Evolutionary conservation across 2,113 vertebrate genomes (phyloP), one percentile per base, ranked within the genome.

Genomic region (Chiloscyllium plagiosum): DNA sequence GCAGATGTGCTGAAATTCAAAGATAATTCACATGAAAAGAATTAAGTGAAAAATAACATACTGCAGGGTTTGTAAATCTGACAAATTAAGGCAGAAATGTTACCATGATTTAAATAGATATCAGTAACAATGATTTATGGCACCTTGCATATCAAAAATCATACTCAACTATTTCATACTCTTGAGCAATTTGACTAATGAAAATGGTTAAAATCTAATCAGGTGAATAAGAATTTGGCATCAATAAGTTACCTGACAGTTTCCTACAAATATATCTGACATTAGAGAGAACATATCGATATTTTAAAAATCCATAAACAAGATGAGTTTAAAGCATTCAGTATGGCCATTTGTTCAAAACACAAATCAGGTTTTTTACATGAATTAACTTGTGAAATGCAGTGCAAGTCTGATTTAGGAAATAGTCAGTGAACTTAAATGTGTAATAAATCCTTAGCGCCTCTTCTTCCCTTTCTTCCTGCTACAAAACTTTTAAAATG

Each of bases 31-130:
- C 4, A 66, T 61, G 33, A 95, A 12, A 95, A 95, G 69, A 76
- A 72, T 26, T 76, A 47, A 66, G 66, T 0, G 19, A 83, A 47
- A 72, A 52, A 72, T 26, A 70, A 33, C 52, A 13, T n/a, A 95
- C 69, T 6, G 42, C 94, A 76, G 68, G 42, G 1, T 52, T 37
- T 72, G 2, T 47, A 95, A 72, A 47, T 72, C 24, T 95, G 68
- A 47, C 19, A 66, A 95, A 70, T 72, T 47, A 95, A 66, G 69
- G 7, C 5, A 42, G 37, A 65, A 26, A 94, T 26, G 13, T 95
- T n/a, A 93, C 89, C 89, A 93, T 93, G 89, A 93, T 93, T 93
- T 66, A 17, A 66, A 93, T 12, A 68, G 33, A 42, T 65, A 90
- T 10, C 19, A 66, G n/a, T 93, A 66, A 66, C 69, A 95, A 70